Base-by-base conservation (phyloP, 2,113 vertebrate genomes). In the Pollachius pollachius region DNA sequence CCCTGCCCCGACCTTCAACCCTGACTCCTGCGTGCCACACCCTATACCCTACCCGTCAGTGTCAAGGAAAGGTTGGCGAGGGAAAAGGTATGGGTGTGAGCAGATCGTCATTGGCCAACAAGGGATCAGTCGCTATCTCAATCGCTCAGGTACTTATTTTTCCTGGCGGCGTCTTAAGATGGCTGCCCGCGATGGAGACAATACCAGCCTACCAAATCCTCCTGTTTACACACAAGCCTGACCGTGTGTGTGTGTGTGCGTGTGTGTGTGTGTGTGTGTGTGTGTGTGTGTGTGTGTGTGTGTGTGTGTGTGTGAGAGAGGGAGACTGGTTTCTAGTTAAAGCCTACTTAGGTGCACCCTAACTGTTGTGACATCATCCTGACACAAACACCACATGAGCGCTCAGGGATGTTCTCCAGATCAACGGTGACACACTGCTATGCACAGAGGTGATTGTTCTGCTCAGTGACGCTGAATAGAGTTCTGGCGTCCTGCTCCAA, bases 171-270 rank as follows among this genome's bases (percentile, higher is more conserved):
- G 84, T 89, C 88, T 91, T 89, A 84, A 92, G 91, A 92, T 92
- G 88, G 89, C 89, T 77, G 84, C 88, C 68, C 1, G 77, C 60
- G 90, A 92, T 92, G 87, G 78, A 90, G 90, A 91, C 89, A 71
- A 48, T 65, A 74, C 72, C 81, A 15, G 68, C 79, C 66, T 60
- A 27, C 66, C 80, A 91, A 91, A 91, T 74, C 88, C 88, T 72
- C 70, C 69, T 91, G 87, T 91, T 91, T 91, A 91, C 82, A 87
- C 88, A 91, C 82, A 91, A 91, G 84, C 90, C 68, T 90, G 88
- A 89, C 87, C 85, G 56, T 60, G n/a, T 61, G 57, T 48, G 67
- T 25, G 67, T 56, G 65, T 23, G 4, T 66, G 69, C 61, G 80
- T 19, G 30, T 71, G 63, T 75, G 41, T 73, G 67, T 67, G 79